These are phyloP conservation scores for Pangasius krempfi DNA, from an alignment of 2,797 vertebrate species.

Conservation along the genomic window DNA sequence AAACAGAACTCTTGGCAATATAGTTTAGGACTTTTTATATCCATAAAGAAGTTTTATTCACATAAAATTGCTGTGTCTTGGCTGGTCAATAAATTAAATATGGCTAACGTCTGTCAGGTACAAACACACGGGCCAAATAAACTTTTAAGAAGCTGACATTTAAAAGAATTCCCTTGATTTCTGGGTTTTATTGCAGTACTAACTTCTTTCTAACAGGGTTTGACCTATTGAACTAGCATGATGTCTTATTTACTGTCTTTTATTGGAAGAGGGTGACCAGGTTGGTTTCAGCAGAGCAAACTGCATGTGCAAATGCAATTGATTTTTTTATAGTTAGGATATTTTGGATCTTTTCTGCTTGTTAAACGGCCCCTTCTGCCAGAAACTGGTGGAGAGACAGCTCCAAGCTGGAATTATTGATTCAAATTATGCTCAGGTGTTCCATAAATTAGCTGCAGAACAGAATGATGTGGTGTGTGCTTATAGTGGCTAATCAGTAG, in stretches of 20 bases:
- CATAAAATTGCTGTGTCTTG: background rate
- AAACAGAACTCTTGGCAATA: background rate
- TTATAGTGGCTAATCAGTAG: conserved; percentile 11
- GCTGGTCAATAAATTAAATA: background rate
- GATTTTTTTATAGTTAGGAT: conserved; percentile 45
- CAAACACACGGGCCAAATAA: background rate
- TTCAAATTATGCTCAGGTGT: conserved; percentile 48
- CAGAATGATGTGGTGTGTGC: conserved; percentile 11
- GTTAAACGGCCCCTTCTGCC: conserved; percentile 27
- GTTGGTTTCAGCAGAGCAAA: conserved; percentile 47
- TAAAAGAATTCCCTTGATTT: background rate
- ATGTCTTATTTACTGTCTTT: background rate
- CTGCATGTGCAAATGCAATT: conserved; percentile 47
- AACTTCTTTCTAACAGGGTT: background rate
- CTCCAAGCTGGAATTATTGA: conserved; percentile 33
- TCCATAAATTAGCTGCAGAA: conserved; percentile 34
- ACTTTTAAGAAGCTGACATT: background rate
- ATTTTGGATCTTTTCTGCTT: conserved; percentile 30
- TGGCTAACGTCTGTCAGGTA: background rate
- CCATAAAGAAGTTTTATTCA: background rate
- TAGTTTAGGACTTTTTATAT: background rate
- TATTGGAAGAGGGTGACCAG: conserved; percentile 6
- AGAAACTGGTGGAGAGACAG: conserved; percentile 35
- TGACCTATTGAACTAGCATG: background rate
- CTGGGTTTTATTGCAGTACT: background rate